A percentile compares a stretch with the other conserved stretches of the same genome.
Evolutionary conservation across 1,140 invertebrate species (phyloP).

Genomic region (Sitophilus oryzae): DNA sequence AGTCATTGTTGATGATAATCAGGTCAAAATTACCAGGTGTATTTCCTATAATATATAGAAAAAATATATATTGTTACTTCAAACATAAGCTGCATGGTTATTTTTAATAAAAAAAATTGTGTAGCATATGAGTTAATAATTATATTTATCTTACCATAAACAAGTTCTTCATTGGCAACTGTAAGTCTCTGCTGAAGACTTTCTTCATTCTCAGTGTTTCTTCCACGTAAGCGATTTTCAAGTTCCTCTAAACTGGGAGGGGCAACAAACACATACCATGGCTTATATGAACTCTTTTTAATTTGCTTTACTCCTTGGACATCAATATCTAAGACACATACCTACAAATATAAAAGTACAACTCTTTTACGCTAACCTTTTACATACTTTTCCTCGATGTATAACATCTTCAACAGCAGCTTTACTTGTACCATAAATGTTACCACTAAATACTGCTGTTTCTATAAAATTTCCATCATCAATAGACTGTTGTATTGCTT

Average conservation of each 20-base stretch:
- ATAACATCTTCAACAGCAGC: slow-evolving; percentile 77
- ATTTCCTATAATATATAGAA: slow-evolving; percentile 48
- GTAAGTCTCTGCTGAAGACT: slow-evolving; percentile 68
- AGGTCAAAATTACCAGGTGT: slow-evolving; percentile 79
- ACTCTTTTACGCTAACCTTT: slow-evolving; percentile 40
- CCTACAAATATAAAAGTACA: slow-evolving; percentile 13
- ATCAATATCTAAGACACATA: slow-evolving; percentile 78
- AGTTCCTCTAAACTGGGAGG: slow-evolving; percentile 80
- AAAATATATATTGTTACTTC: too few relatives aligned
- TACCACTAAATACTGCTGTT: slow-evolving; percentile 84
- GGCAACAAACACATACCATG: slow-evolving; percentile 86
- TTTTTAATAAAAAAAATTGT: too few relatives aligned
- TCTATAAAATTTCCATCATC: slow-evolving; percentile 86
- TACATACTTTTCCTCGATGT: slow-evolving; percentile 77
- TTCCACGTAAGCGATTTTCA: slow-evolving; percentile 66
- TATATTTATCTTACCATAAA: slow-evolving; percentile 80
- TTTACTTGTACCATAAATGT: slow-evolving; percentile 96
- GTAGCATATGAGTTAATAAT: too few relatives aligned
- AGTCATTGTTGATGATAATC: slow-evolving; percentile 82
- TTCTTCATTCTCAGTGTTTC: slow-evolving; percentile 89
- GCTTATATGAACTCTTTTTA: slow-evolving; percentile 75
- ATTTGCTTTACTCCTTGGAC: slow-evolving; percentile 93
- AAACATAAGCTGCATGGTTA: too few relatives aligned
- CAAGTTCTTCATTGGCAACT: slow-evolving; percentile 70
- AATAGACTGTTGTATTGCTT: slow-evolving; percentile 73